These are phyloP conservation scores for Chaetorhynchus papuensis DNA, from an alignment of 2,113 vertebrate species.

Conservation along the genomic window DNA sequence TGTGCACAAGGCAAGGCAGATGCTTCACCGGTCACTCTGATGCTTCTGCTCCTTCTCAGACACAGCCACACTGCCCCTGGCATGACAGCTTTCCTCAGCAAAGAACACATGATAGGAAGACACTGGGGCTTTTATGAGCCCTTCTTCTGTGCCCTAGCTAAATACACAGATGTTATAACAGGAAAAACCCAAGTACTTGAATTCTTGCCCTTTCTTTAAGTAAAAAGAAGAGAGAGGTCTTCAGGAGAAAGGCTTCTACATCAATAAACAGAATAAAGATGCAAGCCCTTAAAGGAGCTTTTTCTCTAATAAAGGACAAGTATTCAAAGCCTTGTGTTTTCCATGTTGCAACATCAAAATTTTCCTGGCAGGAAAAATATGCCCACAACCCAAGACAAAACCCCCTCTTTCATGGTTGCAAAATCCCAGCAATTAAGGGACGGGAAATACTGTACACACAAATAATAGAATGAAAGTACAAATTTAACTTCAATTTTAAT, in stretches of 20 bases:
- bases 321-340: conserved; percentile 45
- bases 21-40: background rate
- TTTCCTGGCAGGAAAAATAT: conserved; percentile 60
- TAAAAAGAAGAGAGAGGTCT: background rate
- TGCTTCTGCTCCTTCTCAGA: background rate
- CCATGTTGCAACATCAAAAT: conserved; percentile 49
- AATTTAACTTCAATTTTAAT: conserved; percentile 21
- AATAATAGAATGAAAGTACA: background rate
- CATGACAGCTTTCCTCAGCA: background rate
- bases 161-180: conserved; percentile 50
- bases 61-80: background rate
- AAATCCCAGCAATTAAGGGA: conserved; percentile 20
- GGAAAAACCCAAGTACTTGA: conserved; percentile 16
- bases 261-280: conserved; percentile 29
- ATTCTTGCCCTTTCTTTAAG: conserved; percentile 26
- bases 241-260: conserved; percentile 15
- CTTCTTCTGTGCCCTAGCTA: conserved; percentile 8
- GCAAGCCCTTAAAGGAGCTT: background rate
- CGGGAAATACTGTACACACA: background rate
- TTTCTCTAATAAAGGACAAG: conserved; percentile 43
- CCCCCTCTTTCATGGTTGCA: background rate
- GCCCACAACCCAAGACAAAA: conserved; percentile 4
- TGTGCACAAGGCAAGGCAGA: accelerated
- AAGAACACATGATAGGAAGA: background rate
- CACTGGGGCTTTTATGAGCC: conserved; percentile 9